phyloP scores from a whole-genome alignment of 2,888 invertebrate species.

The Eustalomyia histrio region DNA sequence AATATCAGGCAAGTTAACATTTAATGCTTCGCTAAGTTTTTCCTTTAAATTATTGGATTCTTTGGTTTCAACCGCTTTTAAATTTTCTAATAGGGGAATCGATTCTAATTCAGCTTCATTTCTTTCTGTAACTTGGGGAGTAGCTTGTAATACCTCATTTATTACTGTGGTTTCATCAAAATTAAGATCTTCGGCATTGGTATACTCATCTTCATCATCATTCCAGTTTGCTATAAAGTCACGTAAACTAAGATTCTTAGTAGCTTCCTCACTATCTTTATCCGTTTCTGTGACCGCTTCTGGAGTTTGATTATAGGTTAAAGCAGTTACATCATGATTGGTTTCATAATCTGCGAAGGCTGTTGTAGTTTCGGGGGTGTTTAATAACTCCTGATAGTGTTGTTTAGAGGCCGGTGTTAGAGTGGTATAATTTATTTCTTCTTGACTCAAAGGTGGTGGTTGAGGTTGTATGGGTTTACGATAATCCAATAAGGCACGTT shows the following conservation, averaged over 20 bases:
- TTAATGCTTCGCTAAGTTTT: no score
- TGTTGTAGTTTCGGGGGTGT: conserved; percentile 48
- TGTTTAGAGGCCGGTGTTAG: conserved; percentile 44
- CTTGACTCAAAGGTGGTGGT: conserved; percentile 35
- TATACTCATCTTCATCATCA: conserved; percentile 77
- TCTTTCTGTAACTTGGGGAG: conserved; percentile 54
- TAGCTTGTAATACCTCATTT: conserved; percentile 58
- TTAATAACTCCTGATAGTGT: conserved; percentile 49
- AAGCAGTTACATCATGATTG: neutral
- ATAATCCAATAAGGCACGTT: conserved; percentile 70
- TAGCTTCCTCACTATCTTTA: conserved; percentile 38
- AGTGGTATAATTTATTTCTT: conserved; percentile 28
- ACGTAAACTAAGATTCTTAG: conserved; percentile 76
- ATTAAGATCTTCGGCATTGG: conserved; percentile 57
- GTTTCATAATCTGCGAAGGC: conserved; percentile 48
- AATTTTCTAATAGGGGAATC: neutral
- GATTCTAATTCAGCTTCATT: neutral
- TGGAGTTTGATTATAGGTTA: neutral
- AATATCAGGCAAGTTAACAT: conserved; percentile 78
- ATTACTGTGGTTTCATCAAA: conserved; percentile 44
- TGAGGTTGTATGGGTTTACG: conserved; percentile 68
- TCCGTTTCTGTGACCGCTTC: neutral
- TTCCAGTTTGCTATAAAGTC: conserved; percentile 79
- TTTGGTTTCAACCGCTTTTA: neutral
- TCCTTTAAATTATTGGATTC: no score